phyloP scores from a whole-genome alignment of 2,888 invertebrate genomes.

The Ormyrus rosae region DNA sequence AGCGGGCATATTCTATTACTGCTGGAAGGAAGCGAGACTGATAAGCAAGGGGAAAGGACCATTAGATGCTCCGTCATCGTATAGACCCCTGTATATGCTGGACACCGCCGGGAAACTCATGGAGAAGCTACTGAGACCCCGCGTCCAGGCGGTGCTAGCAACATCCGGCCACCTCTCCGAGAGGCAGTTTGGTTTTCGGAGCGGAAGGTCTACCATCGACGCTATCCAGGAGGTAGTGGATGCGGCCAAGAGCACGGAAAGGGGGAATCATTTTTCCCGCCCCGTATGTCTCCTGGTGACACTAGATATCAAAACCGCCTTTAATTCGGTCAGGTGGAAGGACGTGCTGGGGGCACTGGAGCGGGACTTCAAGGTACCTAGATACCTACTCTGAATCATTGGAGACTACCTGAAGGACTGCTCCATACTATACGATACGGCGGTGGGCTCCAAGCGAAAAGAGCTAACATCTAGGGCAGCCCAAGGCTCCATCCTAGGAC shows the following conservation, averaged over 20 bases:
- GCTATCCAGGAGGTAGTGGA: constrained; percentile 47
- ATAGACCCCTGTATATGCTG: constrained; percentile 53
- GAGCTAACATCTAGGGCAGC: background rate
- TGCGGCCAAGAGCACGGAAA: too few species aligned
- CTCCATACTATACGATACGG: constrained; percentile 8
- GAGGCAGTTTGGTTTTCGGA: constrained; percentile 55
- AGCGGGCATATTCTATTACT: background rate
- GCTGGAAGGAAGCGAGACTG: constrained; percentile 23
- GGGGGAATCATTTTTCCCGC: too few species aligned
- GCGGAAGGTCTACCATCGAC: constrained; percentile 54
- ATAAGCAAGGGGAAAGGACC: constrained; percentile 13
- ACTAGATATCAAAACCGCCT: too few species aligned
- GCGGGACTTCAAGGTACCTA: too few species aligned
- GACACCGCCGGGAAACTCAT: constrained; percentile 49
- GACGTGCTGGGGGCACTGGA: too few species aligned
- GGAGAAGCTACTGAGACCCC: constrained; percentile 57
- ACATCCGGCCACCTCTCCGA: constrained; percentile 53
- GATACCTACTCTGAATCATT: too few species aligned
- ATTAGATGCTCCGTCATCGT: constrained; percentile 35
- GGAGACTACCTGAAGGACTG: constrained; percentile 12
- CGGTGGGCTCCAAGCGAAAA: background rate
- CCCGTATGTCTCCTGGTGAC: too few species aligned
- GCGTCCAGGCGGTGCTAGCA: constrained; percentile 48
- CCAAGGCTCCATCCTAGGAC: constrained; percentile 23
- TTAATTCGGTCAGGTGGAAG: too few species aligned